A percentile compares a stretch with the other conserved stretches of the same genome.
Conservation (phyloP, 2,888 invertebrate species). For the Melinaea menophilus region DNA sequence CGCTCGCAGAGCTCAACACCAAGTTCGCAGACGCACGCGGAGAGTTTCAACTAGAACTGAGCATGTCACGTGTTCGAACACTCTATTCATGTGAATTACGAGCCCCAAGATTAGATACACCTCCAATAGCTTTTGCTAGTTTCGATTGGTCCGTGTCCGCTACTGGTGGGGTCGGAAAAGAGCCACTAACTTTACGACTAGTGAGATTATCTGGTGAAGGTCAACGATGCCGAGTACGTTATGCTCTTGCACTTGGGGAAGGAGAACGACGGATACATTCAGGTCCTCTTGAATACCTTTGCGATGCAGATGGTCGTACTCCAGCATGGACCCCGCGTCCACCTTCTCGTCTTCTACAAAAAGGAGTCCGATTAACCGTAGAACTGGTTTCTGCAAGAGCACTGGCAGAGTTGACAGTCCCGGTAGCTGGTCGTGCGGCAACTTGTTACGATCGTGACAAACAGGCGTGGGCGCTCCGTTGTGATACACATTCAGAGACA, state of each 20-base stretch:
- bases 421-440: slow-evolving; percentile 77
- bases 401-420: slow-evolving; percentile 73
- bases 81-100: slow-evolving; percentile 85
- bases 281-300: slow-evolving; percentile 83
- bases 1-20: slow-evolving; percentile 82
- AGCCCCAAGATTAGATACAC: slow-evolving; percentile 76
- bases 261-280: slow-evolving; percentile 82
- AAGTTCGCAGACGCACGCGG: slow-evolving; percentile 88
- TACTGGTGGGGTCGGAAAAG: slow-evolving; percentile 78
- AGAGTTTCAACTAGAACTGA: slow-evolving; percentile 87
- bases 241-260: slow-evolving; percentile 83
- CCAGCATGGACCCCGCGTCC: slow-evolving; percentile 84
- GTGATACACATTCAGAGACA: slow-evolving; percentile 86
- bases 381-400: slow-evolving; percentile 86
- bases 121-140: slow-evolving; percentile 85
- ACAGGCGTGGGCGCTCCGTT: slow-evolving; percentile 87
- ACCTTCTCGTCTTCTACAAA: slow-evolving; percentile 78
- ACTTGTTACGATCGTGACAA: slow-evolving; percentile 89
- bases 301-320: slow-evolving; percentile 83
- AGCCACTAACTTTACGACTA: slow-evolving; percentile 76
- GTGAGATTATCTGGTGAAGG: slow-evolving; percentile 89
- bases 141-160: slow-evolving; percentile 89
- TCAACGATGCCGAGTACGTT: slow-evolving; percentile 86
- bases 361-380: slow-evolving; percentile 83
- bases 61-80: slow-evolving; percentile 85